Base-by-base conservation (phyloP, 2,888 invertebrate genomes). In the Drosophila tanythrix region DNA sequence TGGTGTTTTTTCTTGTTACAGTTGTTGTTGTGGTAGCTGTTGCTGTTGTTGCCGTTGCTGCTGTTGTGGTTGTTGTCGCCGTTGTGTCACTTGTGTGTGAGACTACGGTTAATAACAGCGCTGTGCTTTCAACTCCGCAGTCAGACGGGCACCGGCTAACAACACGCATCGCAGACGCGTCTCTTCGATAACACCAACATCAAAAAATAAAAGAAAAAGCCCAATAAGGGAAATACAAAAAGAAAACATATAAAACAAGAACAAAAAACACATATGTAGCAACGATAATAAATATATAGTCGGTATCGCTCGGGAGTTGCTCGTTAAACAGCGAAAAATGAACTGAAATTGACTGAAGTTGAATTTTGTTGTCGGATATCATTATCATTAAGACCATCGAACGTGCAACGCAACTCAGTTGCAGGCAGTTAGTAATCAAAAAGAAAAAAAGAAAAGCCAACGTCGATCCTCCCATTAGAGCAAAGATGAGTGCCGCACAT, bases 401-500 rank as follows among this genome's bases (percentile, higher is more conserved):
- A 50, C 27, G 72, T 59, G 67, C 58, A 60, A 7, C 53, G 21
- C 21, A 46, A 21, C 46, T 1, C 21, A 8, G 46, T 25, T 46
- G 46, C 25, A 46, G 25, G 46, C 46, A 46, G 25, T 46, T 25
- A 46, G 46, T 46, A 46, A 15, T 15, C 15, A 8, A 25, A 46
- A 15, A 40, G 10, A n/a, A 8, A 4, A 36, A 1, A 43, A 43
- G 25, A 8, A 46, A 46, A 4, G 8, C 8, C 25, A 46, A 8
- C 25, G 15, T 8, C 15, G 52, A 53, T 53, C 21, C 33, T 83
- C 79, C 76, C 83, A 81, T 74, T 25, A 46, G 25, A 15, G 46
- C 25, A 2, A 85, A 88, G 50, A 91, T 92, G 92, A 83, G 91
- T 62, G 89, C 92, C 67, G 70, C 86, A 38, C 88, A 88, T 70